Evolutionary conservation across 1,140 invertebrate species (phyloP).

Genomic region (Pseudomyrmex cubaensis): DNA sequence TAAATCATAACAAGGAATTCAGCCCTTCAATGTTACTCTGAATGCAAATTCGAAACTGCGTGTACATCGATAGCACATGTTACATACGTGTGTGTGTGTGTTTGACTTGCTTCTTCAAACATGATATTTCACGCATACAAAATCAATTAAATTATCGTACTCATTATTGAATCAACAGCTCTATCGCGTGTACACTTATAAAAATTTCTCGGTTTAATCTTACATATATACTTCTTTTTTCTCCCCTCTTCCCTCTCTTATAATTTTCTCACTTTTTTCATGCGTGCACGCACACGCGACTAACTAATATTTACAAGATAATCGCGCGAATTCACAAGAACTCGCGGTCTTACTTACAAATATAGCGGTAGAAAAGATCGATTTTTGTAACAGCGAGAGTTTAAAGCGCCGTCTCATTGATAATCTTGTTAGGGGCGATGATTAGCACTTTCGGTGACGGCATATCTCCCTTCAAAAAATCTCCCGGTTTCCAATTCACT

Average conservation of each 20-base stretch:
- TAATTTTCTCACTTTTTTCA: conserved; percentile 41
- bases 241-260: conserved; percentile 6
- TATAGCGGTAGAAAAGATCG: conserved; percentile 73
- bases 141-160: conserved; percentile 27
- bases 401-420: conserved; percentile 54
- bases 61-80: conserved; percentile 22
- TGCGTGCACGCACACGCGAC: conserved; percentile 58
- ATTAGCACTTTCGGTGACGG: conserved; percentile 59
- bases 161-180: conserved; percentile 55
- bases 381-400: conserved; percentile 67
- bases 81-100: conserved; percentile 24
- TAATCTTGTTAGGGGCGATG: conserved; percentile 50
- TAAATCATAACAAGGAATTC: conserved; percentile 73
- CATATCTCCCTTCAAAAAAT: conserved; percentile 21
- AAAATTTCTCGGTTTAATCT: conserved; percentile 45
- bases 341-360: conserved; percentile 71
- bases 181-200: conserved; percentile 55
- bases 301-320: conserved; percentile 75
- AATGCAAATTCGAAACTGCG: conserved; percentile 72
- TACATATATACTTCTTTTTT: background rate
- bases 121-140: conserved; percentile 56
- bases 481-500: background rate
- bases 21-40: conserved; percentile 78
- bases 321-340: conserved; percentile 48
- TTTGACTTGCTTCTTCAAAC: conserved; percentile 22